Base-by-base conservation (phyloP, 2,888 invertebrate species). In the Trachelus iudaicus region DNA sequence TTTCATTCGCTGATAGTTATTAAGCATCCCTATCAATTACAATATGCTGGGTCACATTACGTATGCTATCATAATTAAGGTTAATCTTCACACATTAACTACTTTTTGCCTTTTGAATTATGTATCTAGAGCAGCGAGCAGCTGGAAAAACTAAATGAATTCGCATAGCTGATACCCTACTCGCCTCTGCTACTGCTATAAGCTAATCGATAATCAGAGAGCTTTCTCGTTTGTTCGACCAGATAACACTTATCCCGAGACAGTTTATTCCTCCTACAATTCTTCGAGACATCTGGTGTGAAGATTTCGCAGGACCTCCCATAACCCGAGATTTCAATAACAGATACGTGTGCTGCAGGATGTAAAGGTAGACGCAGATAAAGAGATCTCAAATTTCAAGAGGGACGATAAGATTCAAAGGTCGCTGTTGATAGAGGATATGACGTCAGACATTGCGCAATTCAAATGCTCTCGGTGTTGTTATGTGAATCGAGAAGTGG, bases 241-340 rank as follows among this genome's bases (percentile, higher is more conserved):
- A 34, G 77, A 74, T 69, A 69, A 69, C 69, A 35, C n/a, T 31
- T 69, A 75, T 75, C 56, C 23, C 23, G 23, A 23, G 23, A 56
- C 23, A 56, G 56, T 23, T 56, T 56, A 56, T 56, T 23, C 23
- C 56, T 56, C 23, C 56, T 56, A 56, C 56, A 56, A 23, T 56
- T 56, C 56, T 56, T 56, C 9, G 23, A 56, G 56, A 4, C 56
- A 56, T 56, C 56, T 56, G 56, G 56, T 56, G 56, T 56, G 23
- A 56, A 56, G 56, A 56, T 56, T 56, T 35, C 73, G n/a, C 75
- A 33, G 40, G 68, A 75, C 75, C 77, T 76, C 69, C 31, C 69
- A 78, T 80, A 81, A 81, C 79, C 81, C 73, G 71, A 83, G 83
- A 83, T 83, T 80, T 81, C 80, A 82, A 80, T 82, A 80, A 79